Percentiles rank a stretch among this genome's conserved stretches.
These are phyloP conservation scores for Pachliopta kotzebuea DNA, from an alignment of 2,888 invertebrate genomes.

Conservation along the genomic window DNA sequence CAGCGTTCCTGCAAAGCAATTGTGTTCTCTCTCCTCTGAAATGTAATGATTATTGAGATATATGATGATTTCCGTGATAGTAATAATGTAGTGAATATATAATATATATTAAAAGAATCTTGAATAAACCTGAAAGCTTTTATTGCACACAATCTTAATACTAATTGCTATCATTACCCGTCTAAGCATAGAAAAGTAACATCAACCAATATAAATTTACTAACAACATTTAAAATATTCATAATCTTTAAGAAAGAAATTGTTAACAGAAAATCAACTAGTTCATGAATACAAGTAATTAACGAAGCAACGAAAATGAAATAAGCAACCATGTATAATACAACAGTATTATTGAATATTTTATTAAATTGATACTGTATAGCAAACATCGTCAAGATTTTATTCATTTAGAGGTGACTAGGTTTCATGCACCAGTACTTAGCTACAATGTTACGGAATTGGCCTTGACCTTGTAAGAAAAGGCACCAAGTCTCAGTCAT, in stretches of 20 bases:
- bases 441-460: too few species aligned
- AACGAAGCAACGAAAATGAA: neutral
- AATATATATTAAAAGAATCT: neutral
- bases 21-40: conserved; percentile 82
- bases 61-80: conserved; percentile 34
- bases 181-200: neutral
- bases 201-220: neutral
- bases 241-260: neutral
- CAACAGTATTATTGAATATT: too few species aligned
- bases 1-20: conserved; percentile 82
- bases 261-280: neutral
- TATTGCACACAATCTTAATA: conserved; percentile 46
- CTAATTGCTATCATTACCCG: conserved; percentile 42
- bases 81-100: conserved; percentile 20
- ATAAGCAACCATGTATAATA: neutral
- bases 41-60: conserved; percentile 45
- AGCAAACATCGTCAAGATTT: too few species aligned
- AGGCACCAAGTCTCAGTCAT: too few species aligned
- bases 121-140: conserved; percentile 36
- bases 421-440: too few species aligned
- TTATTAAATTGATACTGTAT: too few species aligned
- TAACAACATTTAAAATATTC: neutral
- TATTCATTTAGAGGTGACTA: too few species aligned
- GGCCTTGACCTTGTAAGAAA: too few species aligned
- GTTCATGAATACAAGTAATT: neutral